These are phyloP conservation scores for Poliocrania exsul DNA, from an alignment of 2,797 vertebrate species.

Conservation along the genomic window DNA sequence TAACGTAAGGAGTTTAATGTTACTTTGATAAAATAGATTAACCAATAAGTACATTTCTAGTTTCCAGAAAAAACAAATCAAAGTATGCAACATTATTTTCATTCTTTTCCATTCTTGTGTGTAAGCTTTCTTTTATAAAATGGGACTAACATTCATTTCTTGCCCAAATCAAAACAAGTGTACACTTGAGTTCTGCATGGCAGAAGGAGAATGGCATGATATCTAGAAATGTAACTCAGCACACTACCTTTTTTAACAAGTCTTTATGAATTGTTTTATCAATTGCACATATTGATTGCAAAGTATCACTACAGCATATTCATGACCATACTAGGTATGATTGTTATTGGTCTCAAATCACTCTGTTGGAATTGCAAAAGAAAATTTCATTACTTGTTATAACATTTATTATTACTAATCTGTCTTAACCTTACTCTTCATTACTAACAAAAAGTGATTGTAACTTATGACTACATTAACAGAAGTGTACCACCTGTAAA, in stretches of 20 bases:
- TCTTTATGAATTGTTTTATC: neutral
- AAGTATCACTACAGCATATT: neutral
- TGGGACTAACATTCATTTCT: neutral
- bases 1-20: neutral
- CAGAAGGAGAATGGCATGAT: neutral
- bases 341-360: neutral
- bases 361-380: neutral
- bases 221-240: neutral
- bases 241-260: neutral
- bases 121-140: neutral
- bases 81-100: neutral
- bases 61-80: neutral
- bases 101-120: neutral
- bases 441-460: neutral
- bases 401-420: neutral
- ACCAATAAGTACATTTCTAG: neutral
- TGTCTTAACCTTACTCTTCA: neutral
- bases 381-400: conserved; percentile 1
- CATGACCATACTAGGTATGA: neutral
- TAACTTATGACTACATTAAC: neutral
- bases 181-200: neutral
- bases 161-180: neutral
- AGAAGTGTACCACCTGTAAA: neutral
- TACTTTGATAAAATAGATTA: neutral
- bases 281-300: neutral